Conservation (phyloP, 1,140 invertebrate species). For the Araneus ventricosus region DNA sequence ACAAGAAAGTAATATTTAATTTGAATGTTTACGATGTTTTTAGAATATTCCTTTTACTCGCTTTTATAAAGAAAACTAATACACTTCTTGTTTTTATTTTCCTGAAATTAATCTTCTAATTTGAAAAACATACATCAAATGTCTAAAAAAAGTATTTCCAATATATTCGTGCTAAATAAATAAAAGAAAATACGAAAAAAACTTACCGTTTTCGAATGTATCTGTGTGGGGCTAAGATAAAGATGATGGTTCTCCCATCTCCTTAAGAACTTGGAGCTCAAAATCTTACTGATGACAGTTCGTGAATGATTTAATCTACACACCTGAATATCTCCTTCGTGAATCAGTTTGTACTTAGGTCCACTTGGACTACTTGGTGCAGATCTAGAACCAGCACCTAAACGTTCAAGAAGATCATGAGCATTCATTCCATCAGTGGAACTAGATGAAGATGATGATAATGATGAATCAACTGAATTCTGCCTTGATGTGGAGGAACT, state of each 20-base stretch:
- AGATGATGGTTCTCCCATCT: slow-evolving; percentile 90
- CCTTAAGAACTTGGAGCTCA: slow-evolving; percentile 89
- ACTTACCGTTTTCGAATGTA: slow-evolving; percentile 89
- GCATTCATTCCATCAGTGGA: slow-evolving; percentile 31
- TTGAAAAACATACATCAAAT: too few species aligned
- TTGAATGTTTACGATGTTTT: too few species aligned
- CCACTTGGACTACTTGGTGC: slow-evolving; percentile 81
- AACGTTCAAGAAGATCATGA: slow-evolving; percentile 28
- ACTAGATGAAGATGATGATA: slow-evolving; percentile 26
- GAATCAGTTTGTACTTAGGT: slow-evolving; percentile 87
- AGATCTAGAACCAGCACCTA: slow-evolving; percentile 16
- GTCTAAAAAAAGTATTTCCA: background rate
- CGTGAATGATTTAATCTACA: slow-evolving; percentile 90
- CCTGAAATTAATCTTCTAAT: too few species aligned
- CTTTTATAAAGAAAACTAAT: too few species aligned
- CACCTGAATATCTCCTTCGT: slow-evolving; percentile 88
- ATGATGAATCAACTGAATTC: slow-evolving; percentile 71
- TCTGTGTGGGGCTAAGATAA: slow-evolving; percentile 85
- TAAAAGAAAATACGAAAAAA: background rate
- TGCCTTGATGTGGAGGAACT: slow-evolving; percentile 57
- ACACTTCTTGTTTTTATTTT: too few species aligned
- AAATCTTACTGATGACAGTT: slow-evolving; percentile 90
- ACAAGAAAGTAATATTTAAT: too few species aligned
- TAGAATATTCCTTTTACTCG: too few species aligned
- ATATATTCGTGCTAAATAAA: background rate